Evolutionary conservation across 2,888 invertebrate species (phyloP).

Genomic region (Athalia circularis): DNA sequence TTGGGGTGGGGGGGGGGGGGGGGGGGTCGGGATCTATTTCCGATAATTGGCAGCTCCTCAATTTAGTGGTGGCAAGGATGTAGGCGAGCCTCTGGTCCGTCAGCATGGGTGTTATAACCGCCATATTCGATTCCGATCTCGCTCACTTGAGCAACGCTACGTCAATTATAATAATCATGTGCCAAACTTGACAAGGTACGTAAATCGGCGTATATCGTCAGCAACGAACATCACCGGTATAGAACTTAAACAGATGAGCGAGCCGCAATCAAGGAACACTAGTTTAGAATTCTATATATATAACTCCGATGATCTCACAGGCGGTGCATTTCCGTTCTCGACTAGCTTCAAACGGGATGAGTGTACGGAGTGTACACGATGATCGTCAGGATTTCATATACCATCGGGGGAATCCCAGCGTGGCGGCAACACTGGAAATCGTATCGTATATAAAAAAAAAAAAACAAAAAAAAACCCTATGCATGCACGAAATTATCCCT

Average conservation of each 20-base stretch:
- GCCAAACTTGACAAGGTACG: neutral
- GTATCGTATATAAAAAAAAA: no score
- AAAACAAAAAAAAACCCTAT: no score
- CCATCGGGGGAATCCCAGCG: no score
- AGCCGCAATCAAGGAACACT: neutral
- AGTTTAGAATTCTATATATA: neutral
- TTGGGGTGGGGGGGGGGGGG: constrained; percentile 9
- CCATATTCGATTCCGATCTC: neutral
- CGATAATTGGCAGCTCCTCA: constrained; percentile 42
- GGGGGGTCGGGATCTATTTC: constrained; percentile 39
- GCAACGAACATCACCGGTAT: neutral
- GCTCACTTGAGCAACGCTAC: constrained; percentile 12
- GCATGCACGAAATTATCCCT: no score
- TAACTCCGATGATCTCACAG: neutral
- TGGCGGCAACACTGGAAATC: no score
- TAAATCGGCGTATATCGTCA: neutral
- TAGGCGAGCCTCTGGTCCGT: constrained; percentile 41
- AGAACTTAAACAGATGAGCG: neutral
- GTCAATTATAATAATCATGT: constrained; percentile 15
- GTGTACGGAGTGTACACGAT: no score
- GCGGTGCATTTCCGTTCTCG: neutral
- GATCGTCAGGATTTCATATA: no score
- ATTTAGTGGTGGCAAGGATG: constrained; percentile 34
- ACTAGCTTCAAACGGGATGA: no score
- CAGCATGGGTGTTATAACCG: constrained; percentile 23